A percentile compares a stretch with the other conserved stretches of the same genome.
These are phyloP conservation scores for Gastracanthus pulcherrimus DNA, from an alignment of 2,888 invertebrate species.

Conservation along the genomic window DNA sequence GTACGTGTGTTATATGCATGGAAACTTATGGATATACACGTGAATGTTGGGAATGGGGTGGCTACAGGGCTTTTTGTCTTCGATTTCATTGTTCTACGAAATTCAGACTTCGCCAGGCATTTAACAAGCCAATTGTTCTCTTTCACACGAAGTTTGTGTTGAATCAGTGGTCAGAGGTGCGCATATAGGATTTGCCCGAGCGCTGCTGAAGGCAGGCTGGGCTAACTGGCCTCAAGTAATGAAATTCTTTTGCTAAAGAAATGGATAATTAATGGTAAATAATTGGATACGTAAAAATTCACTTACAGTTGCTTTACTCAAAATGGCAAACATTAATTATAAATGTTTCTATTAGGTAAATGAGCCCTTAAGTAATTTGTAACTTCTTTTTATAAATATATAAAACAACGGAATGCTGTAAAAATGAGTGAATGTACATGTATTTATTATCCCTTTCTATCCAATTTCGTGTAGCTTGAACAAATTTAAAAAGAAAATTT, in stretches of 20 bases:
- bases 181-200: neutral
- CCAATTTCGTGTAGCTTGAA: too few species aligned
- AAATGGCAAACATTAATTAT: neutral
- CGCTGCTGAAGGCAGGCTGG: neutral
- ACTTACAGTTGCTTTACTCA: neutral
- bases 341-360: neutral
- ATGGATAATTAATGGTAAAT: constrained; percentile 18
- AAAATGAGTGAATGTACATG: too few species aligned
- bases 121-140: constrained; percentile 56
- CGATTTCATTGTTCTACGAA: constrained; percentile 46
- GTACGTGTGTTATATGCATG: neutral
- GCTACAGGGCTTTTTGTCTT: constrained; percentile 26
- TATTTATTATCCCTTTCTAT: too few species aligned
- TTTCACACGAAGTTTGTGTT: constrained; percentile 40
- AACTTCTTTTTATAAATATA: too few species aligned
- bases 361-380: too few species aligned
- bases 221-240: neutral
- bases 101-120: constrained; percentile 24
- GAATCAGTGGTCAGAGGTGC: neutral
- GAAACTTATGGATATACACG: neutral
- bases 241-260: constrained; percentile 10
- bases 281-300: neutral
- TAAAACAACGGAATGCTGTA: too few species aligned
- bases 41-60: too few species aligned
- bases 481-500: too few species aligned